Conservation (phyloP, 2,888 invertebrate species). For the Odontocerum albicorne region DNA sequence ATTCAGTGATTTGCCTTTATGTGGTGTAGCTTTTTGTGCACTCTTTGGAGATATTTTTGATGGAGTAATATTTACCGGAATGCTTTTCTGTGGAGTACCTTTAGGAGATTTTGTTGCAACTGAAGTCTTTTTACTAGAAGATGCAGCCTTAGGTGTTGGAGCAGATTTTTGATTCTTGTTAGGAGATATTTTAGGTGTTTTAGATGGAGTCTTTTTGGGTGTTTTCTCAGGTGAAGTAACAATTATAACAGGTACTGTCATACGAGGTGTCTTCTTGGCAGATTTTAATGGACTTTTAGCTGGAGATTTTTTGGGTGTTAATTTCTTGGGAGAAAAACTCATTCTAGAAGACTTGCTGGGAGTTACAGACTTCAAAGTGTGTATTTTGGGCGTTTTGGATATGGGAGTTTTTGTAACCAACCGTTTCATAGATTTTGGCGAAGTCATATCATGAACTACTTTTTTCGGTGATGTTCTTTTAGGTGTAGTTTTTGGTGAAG, state of each 20-base stretch:
- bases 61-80: conserved; percentile 2
- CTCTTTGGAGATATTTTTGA: background rate
- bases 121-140: background rate
- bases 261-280: background rate
- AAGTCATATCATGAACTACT: background rate
- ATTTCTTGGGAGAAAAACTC: background rate
- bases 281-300: background rate
- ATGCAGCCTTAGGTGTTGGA: background rate
- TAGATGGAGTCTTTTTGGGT: background rate
- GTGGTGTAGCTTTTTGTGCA: background rate
- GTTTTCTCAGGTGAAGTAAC: background rate
- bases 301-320: background rate
- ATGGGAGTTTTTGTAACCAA: background rate
- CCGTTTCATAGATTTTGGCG: background rate
- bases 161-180: background rate
- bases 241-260: background rate
- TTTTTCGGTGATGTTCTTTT: conserved; percentile 1
- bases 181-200: conserved; percentile 7
- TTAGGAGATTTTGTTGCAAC: background rate
- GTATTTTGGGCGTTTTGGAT: no score
- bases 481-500: background rate
- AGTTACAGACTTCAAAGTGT: no score
- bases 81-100: background rate
- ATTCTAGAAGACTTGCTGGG: no score
- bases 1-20: no score